Evolutionary conservation across 2,888 invertebrate genomes (phyloP), one percentile per base, ranked within the genome.

Genomic region (Sinopyrophorus schimmeli): DNA sequence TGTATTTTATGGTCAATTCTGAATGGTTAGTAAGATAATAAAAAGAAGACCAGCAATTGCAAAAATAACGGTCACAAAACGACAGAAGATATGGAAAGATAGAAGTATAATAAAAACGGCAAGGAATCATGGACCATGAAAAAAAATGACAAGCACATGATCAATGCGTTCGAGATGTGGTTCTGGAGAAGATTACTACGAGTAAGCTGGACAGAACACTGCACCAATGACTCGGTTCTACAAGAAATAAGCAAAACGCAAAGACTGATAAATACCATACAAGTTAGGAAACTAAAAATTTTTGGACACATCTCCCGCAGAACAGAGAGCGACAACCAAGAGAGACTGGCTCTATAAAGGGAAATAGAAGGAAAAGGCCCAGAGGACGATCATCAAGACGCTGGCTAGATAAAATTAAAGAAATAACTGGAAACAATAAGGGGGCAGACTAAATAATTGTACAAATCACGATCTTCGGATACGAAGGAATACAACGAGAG

Each of bases 371-470:
- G n/a, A n/a, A n/a, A n/a, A n/a, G n/a, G n/a, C 28, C 28, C 14
- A 6, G 12, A 28, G 28, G 28, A 5, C 11, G 5, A 28, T 28
- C 28, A 14, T n/a, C 28, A 28, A 28, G 28, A 28, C 3, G 28
- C 4, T 26, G 26, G 26, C 9, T 26, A 26, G 9, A 26, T 26
- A 9, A 28, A 14, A 28, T 28, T 10, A 28, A 28, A 10, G 28
- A 28, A 28, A 3, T 28, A 28, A 28, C 28, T 28, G 28, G n/a
- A 28, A 28, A 28, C 28, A 28, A 7, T 24, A 24, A 24, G 3
- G n/a, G 3, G 24, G 10, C 24, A 24, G 7, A 24, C 24, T 20
- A 5, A 20, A 6, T 20, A n/a, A n/a, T 20, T 20, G 20, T 5
- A 7, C 24, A 24, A 24, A 7, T 5, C 10, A 24, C 24, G 24